Percentiles rank a stretch among this genome's conserved stretches.
These are phyloP conservation scores for Gila robusta DNA, from an alignment of 2,797 vertebrate genomes.

Conservation along the genomic window DNA sequence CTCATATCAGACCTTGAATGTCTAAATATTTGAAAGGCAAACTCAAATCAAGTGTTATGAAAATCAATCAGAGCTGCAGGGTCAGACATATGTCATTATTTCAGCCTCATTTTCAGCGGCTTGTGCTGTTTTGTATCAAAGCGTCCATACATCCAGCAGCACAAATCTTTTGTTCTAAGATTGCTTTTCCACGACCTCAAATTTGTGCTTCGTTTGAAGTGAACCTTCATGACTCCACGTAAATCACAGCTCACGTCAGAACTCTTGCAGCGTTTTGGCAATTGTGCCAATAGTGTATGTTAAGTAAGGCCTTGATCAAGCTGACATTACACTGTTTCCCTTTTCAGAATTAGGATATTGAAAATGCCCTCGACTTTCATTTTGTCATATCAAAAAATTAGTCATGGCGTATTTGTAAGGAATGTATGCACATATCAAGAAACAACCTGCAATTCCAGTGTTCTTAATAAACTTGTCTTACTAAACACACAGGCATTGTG, in stretches of 20 bases:
- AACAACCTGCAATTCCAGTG: conserved; percentile 44
- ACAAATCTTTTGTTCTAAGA: conserved; percentile 37
- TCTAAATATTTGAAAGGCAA: conserved; percentile 37
- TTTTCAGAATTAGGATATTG: conserved; percentile 48
- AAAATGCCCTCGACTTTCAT: conserved; percentile 49
- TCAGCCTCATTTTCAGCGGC: background rate
- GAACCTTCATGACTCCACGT: background rate
- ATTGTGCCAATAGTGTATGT: conserved; percentile 12
- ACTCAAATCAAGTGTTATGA: conserved; percentile 18
- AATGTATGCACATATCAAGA: conserved; percentile 40
- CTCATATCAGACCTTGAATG: background rate
- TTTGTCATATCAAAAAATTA: conserved; percentile 49
- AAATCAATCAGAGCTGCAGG: conserved; percentile 32
- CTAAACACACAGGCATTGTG: conserved; percentile 58
- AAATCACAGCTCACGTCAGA: background rate
- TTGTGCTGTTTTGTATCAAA: conserved; percentile 20
- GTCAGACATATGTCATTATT: conserved; percentile 33
- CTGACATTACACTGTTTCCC: conserved; percentile 31
- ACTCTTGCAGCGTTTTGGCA: background rate
- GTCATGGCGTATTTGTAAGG: conserved; percentile 48
- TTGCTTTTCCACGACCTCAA: conserved; percentile 38
- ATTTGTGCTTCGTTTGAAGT: conserved; percentile 11
- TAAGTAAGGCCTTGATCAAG: conserved; percentile 48
- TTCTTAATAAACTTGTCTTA: conserved; percentile 58
- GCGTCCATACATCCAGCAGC: background rate